Evolutionary conservation across 1,140 invertebrate species (phyloP), one percentile per base, ranked within the genome.

Genomic region (Theocolax elegans): DNA sequence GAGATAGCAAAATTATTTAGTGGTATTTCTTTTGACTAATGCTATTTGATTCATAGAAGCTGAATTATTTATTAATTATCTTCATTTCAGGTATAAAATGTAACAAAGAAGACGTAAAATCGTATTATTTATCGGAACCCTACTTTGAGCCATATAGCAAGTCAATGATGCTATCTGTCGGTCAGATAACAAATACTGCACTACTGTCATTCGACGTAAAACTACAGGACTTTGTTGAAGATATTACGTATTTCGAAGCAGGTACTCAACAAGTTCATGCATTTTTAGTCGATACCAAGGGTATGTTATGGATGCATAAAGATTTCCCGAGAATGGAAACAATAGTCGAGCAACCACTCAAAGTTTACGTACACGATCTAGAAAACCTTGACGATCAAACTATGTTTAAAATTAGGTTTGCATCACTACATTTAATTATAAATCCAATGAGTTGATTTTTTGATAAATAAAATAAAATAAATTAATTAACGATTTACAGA

Each of bases 101-200:
- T 46, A 76, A 80, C 2, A 75, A 75, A 7, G 71, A 77, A 6
- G 74, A 80, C 7, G 78, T 80, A 21, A 86, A 79, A 51, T 75
- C 81, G 44, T 84, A 82, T 72, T 84, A 85, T 66, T 64, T 86
- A 15, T 85, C 82, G 1, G 83, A 85, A 49, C 79, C 82, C 40
- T 86, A 85, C 65, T 81, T 84, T 66, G 83, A 86, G n/a, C 78
- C 81, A 10, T 85, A 82, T 31, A 82, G 78, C 38, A 86, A 85
- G 73, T 74, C 74, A 27, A 82, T 85, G 80, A 79, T 75, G 21
- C 19, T 85, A 21, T 85, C 84, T 17, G 72, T 84, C 0, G 82
- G 81, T 0, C 79, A 79, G 25, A 80, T 83, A 31, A 83, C 81
- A 4, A 76, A 79, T 15, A 79, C 69, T 0, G 80, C 82, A n/a